These are phyloP conservation scores for Watsonalla binaria DNA, from an alignment of 2,888 invertebrate species.

Conservation along the genomic window DNA sequence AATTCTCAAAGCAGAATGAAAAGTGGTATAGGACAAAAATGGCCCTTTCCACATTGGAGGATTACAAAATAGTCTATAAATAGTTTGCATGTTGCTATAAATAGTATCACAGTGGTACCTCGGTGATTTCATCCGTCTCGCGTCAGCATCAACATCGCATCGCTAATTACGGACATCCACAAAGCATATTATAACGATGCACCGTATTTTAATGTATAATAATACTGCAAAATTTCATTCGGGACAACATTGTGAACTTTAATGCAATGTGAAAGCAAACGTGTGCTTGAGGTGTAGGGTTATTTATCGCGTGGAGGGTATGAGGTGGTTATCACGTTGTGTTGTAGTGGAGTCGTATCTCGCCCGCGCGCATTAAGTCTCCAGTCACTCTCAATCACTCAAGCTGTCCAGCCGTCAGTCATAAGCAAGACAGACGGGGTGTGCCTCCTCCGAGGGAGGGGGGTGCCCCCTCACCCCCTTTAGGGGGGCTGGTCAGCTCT, in stretches of 20 bases:
- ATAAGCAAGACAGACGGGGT: conserved; percentile 77
- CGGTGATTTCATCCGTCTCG: conserved; percentile 33
- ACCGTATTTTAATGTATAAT: conserved; percentile 70
- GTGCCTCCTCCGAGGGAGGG: conserved; percentile 51
- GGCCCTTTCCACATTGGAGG: neutral
- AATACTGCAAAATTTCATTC: conserved; percentile 44
- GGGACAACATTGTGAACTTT: conserved; percentile 3
- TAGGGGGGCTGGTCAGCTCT: conserved; percentile 71
- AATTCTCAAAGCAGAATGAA: no score
- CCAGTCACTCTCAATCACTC: conserved; percentile 78
- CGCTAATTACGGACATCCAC: conserved; percentile 58
- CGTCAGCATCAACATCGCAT: conserved; percentile 42
- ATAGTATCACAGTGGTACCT: conserved; percentile 30
- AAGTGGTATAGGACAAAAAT: no score
- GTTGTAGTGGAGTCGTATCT: conserved; percentile 35
- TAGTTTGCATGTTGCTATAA: conserved; percentile 29
- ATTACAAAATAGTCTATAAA: conserved; percentile 4
- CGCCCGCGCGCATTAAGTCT: conserved; percentile 74
- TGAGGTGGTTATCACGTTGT: conserved; percentile 36
- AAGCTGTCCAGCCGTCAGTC: conserved; percentile 76
- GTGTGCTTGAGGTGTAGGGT: conserved; percentile 35
- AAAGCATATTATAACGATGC: conserved; percentile 60
- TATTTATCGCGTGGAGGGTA: conserved; percentile 31
- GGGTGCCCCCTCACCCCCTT: conserved; percentile 36
- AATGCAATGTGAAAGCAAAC: conserved; percentile 25